A percentile compares a stretch with the other conserved stretches of the same genome.
Evolutionary conservation across 2,888 invertebrate genomes (phyloP).

Genomic region (Polydesmus complanatus): DNA sequence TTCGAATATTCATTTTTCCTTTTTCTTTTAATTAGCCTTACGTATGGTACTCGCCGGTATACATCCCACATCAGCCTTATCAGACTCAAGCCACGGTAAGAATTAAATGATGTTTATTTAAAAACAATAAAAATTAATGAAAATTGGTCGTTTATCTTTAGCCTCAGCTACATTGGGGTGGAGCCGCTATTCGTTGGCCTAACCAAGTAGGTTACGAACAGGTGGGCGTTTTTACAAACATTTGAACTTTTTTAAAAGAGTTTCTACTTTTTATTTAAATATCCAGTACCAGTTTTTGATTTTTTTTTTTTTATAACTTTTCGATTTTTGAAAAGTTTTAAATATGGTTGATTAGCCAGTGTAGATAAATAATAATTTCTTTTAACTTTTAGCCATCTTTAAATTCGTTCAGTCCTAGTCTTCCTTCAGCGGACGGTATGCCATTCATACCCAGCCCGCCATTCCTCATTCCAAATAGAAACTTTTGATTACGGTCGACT

Average conservation of each 20-base stretch:
- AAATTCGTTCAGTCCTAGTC: conserved; percentile 6
- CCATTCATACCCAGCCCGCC: conserved; percentile 13
- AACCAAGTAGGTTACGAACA: conserved; percentile 17
- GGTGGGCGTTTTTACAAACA: conserved; percentile 13
- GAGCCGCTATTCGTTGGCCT: conserved; percentile 15
- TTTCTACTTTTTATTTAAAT: too few relatives aligned
- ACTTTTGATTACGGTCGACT: conserved; percentile 14
- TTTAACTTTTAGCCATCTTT: conserved; percentile 11
- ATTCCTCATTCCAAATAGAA: conserved; percentile 18
- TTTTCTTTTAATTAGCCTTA: conserved; percentile 16
- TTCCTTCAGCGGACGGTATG: conserved; percentile 8
- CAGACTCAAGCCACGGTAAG: conserved; percentile 20
- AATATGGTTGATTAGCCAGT: neutral
- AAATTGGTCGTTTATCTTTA: neutral
- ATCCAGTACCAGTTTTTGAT: too few relatives aligned
- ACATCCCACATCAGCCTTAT: conserved; percentile 22
- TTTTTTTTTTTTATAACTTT: too few relatives aligned
- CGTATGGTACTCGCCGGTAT: conserved; percentile 16
- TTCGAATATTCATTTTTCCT: neutral
- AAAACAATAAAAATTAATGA: too few relatives aligned
- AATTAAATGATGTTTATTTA: neutral
- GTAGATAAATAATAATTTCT: neutral
- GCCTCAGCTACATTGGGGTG: conserved; percentile 17
- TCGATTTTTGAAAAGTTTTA: too few relatives aligned
- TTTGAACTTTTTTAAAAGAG: too few relatives aligned